Conservation (phyloP, 2,113 vertebrate species). For the Plecotus auritus region DNA sequence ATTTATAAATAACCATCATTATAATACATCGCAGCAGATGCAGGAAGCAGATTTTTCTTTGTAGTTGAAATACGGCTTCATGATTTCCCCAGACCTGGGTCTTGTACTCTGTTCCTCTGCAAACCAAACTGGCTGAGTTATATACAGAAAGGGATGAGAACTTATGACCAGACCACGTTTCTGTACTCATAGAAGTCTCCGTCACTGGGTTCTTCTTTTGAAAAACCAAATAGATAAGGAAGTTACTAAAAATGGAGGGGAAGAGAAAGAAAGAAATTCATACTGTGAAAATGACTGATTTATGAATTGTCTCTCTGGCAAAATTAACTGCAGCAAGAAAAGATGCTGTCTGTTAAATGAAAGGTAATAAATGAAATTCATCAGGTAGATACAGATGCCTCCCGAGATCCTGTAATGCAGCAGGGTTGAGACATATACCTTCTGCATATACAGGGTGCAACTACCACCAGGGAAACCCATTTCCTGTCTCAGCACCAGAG, state of each 20-base stretch:
- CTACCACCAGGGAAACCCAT: background rate
- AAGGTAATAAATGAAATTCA: background rate
- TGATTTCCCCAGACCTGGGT: background rate
- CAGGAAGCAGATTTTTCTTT: slow-evolving; percentile 2
- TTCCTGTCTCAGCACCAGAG: background rate
- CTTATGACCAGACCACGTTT: background rate
- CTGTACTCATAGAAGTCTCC: background rate
- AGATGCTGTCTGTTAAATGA: background rate
- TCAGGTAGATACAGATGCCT: background rate
- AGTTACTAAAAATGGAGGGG: background rate
- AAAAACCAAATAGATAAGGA: background rate
- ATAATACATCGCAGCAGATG: background rate
- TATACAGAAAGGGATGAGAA: background rate
- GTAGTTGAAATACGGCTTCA: background rate
- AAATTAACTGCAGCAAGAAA: background rate
- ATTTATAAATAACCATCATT: background rate
- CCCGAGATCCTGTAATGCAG: background rate
- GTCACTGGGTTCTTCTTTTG: background rate
- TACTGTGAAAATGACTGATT: background rate
- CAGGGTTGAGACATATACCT: background rate
- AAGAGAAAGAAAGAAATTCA: background rate
- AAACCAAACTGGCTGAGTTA: background rate
- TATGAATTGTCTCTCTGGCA: background rate
- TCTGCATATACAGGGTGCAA: background rate
- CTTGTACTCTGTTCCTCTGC: background rate